Base-by-base conservation (phyloP, 1,140 invertebrate species). In the Tetranychus cinnabarinus region DNA sequence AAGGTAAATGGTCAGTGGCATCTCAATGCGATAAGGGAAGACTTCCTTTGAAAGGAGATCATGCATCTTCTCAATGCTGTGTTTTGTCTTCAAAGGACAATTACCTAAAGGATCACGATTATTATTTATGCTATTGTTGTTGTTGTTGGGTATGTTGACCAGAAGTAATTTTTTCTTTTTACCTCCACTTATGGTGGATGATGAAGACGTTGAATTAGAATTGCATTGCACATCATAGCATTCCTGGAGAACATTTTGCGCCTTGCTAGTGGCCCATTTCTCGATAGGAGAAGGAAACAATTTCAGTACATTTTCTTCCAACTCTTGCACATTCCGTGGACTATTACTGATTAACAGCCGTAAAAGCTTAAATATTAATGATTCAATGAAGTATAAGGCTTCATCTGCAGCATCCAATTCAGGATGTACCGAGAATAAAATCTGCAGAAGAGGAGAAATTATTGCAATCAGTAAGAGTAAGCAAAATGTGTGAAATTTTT, bases 231-330 rank as follows among this genome's bases (percentile, higher is more conserved):
- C 23, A 52, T 39, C 46, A 56, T 56, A n/a, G 34, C 86, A 71
- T 86, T 87, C 68, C 85, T 86, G 12, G 82, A 83, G 68, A 84
- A 83, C 65, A 85, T 83, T 59, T 88, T 76, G 56, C 85, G 65
- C 90, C 71, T 95, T 88, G 64, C 78, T 79, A 31, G 92, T 79
- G 23, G 89, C 88, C 86, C 88, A 95, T 68, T 81, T 82, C 71
- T 95, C 88, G 66, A 96, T 86, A 1, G 90, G 90, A 37, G 82
- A 84, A 0, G 90, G 90, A 77, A 96, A 93, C 42, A 86, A 88
- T 64, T 83, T 83, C 65, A 82, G 80, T 15, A 96, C 87, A 66
- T 88, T 77, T 66, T 93, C 88, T 71, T 93, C 88, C 60, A 96
- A 84, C 77, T 95, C 90, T 60, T 73, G 70, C 12, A 74, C 69